A percentile compares a stretch with the other conserved stretches of the same genome.
Evolutionary conservation across 2,888 invertebrate genomes (phyloP).

Genomic region (Chelonus formosanus): DNA sequence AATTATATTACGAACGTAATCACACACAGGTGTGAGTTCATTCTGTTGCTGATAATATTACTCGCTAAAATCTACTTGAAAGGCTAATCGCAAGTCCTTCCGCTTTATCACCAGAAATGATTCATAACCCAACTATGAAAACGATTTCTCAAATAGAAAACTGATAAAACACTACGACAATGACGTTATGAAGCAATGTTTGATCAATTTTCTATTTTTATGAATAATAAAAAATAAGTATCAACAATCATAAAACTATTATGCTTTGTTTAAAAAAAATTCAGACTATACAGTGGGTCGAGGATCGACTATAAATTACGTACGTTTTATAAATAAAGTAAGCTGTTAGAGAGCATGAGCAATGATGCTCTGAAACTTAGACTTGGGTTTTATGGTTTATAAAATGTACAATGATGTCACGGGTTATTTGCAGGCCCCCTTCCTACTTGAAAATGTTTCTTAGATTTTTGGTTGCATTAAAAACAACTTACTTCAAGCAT

Average conservation of each 20-base stretch:
- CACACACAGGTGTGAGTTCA: constrained; percentile 9
- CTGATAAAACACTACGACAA: neutral
- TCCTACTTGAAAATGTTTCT: no score
- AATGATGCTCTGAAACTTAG: neutral
- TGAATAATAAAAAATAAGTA: neutral
- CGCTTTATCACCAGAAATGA: neutral
- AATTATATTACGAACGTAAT: constrained; percentile 12
- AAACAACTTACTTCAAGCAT: no score
- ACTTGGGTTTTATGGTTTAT: constrained; percentile 35
- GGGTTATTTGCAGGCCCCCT: constrained; percentile 44
- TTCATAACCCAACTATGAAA: neutral
- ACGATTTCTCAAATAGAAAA: neutral
- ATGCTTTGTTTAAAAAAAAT: no score
- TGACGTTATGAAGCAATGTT: neutral
- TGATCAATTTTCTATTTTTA: no score
- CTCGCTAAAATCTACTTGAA: neutral
- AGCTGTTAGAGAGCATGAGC: constrained; percentile 24
- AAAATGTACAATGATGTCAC: constrained; percentile 50
- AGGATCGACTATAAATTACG: constrained; percentile 42
- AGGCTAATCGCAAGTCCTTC: neutral
- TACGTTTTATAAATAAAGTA: constrained; percentile 44
- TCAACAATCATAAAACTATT: neutral
- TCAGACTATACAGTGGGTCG: no score
- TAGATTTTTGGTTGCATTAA: no score
- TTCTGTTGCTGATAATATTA: constrained; percentile 4